Percentiles rank a stretch among this genome's conserved stretches.
Conservation (phyloP, 2,797 vertebrate species). For the Sorex maritimensis region DNA sequence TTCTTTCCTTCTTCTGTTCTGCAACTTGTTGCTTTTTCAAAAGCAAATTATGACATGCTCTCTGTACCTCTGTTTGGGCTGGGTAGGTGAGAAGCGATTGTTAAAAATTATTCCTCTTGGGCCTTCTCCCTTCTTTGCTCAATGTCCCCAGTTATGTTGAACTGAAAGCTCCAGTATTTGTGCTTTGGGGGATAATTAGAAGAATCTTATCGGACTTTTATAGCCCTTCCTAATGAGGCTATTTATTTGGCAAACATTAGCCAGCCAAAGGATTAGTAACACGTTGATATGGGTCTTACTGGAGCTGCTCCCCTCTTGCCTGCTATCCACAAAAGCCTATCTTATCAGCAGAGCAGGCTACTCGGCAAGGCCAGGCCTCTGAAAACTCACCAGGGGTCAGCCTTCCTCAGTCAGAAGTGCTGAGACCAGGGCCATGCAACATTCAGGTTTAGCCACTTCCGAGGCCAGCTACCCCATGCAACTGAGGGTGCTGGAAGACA, state of each 20-base stretch:
- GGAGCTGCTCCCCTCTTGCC: slow-evolving; percentile 57
- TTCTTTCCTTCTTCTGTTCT: background rate
- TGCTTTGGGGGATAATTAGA: slow-evolving; percentile 84
- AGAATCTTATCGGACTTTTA: slow-evolving; percentile 86
- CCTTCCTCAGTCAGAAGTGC: slow-evolving; percentile 65
- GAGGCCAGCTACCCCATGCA: slow-evolving; percentile 52
- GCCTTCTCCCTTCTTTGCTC: slow-evolving; percentile 22
- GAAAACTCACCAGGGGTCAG: slow-evolving; percentile 82
- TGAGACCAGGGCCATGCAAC: slow-evolving; percentile 37
- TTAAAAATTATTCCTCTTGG: background rate
- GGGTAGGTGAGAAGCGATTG: background rate
- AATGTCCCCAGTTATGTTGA: slow-evolving; percentile 65
- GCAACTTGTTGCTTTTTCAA: slow-evolving; percentile 81
- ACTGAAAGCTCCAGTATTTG: slow-evolving; percentile 76
- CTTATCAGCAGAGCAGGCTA: slow-evolving; percentile 78
- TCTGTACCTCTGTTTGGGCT: background rate
- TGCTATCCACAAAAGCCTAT: slow-evolving; percentile 62
- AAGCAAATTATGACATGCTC: slow-evolving; percentile 84
- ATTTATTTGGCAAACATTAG: slow-evolving; percentile 86
- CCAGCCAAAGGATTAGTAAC: slow-evolving; percentile 76
- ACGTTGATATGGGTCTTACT: slow-evolving; percentile 60
- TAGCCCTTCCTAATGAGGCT: slow-evolving; percentile 81
- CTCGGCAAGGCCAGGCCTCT: slow-evolving; percentile 73
- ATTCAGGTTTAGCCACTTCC: slow-evolving; percentile 72
- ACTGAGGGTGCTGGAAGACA: background rate